phyloP scores from a whole-genome alignment of 2,888 invertebrate genomes.

The Tolmerus cingulatus region DNA sequence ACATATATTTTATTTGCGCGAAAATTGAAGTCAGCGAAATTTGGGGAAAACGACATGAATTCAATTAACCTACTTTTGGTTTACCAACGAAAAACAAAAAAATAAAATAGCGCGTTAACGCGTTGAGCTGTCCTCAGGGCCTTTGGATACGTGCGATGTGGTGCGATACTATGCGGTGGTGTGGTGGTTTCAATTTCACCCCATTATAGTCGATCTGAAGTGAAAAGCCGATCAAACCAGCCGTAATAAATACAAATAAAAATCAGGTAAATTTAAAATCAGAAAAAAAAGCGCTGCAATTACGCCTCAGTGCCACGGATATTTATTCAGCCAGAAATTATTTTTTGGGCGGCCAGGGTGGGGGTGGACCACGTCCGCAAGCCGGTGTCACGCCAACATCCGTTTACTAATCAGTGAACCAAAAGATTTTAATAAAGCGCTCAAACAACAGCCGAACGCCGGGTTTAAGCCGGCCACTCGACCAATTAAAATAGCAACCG shows the following conservation, averaged over 20 bases:
- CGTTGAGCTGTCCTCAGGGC: background rate
- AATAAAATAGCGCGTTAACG: background rate
- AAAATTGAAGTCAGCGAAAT: background rate
- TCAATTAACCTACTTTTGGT: background rate
- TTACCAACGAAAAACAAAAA: background rate
- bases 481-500: background rate
- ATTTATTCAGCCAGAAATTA: background rate
- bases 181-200: background rate
- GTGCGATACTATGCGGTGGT: background rate
- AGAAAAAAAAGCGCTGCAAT: background rate
- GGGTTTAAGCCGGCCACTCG: background rate
- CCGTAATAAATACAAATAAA: background rate
- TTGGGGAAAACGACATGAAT: background rate
- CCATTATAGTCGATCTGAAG: background rate
- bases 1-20: background rate
- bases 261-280: background rate
- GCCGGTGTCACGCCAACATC: background rate
- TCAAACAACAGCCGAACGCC: background rate
- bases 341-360: background rate
- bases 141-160: background rate
- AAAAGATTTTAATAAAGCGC: conserved; percentile 24
- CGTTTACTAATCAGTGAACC: conserved; percentile 12
- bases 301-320: background rate
- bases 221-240: background rate
- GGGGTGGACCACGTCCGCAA: background rate